These are phyloP conservation scores for Xyliphius kryptos DNA, from an alignment of 2,113 vertebrate species.

Conservation along the genomic window DNA sequence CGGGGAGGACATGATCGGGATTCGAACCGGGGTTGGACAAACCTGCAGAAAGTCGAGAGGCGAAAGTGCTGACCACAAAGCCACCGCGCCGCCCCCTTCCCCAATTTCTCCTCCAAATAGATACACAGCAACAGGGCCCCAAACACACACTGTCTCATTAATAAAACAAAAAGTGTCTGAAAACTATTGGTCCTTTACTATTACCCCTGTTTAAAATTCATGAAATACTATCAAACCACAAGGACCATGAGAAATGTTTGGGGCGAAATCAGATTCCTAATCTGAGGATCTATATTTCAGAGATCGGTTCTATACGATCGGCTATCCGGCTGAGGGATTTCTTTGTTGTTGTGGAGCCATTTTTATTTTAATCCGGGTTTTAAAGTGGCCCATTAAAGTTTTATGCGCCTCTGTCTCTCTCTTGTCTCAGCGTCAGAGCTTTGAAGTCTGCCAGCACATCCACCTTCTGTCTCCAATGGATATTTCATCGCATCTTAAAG, in stretches of 20 bases:
- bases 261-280: constrained; percentile 64
- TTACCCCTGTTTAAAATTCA: constrained; percentile 72
- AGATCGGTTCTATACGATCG: constrained; percentile 53
- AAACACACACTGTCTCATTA: constrained; percentile 51
- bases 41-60: too few species aligned
- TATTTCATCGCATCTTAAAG: constrained; percentile 54
- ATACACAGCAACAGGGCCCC: constrained; percentile 39
- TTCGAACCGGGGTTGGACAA: too few species aligned
- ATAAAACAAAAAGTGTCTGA: constrained; percentile 51
- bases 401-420: constrained; percentile 49
- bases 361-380: constrained; percentile 58
- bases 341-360: constrained; percentile 53
- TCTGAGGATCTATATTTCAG: constrained; percentile 69
- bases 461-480: constrained; percentile 54
- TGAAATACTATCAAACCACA: constrained; percentile 68
- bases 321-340: constrained; percentile 49
- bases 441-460: constrained; percentile 57
- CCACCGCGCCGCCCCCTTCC: too few species aligned
- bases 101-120: constrained; percentile 26
- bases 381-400: constrained; percentile 60
- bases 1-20: too few species aligned
- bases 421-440: constrained; percentile 54
- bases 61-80: too few species aligned
- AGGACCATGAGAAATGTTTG: constrained; percentile 55
- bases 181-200: constrained; percentile 17